Conservation (phyloP, 1,140 invertebrate genomes). For the Leptonema lineaticorne region DNA sequence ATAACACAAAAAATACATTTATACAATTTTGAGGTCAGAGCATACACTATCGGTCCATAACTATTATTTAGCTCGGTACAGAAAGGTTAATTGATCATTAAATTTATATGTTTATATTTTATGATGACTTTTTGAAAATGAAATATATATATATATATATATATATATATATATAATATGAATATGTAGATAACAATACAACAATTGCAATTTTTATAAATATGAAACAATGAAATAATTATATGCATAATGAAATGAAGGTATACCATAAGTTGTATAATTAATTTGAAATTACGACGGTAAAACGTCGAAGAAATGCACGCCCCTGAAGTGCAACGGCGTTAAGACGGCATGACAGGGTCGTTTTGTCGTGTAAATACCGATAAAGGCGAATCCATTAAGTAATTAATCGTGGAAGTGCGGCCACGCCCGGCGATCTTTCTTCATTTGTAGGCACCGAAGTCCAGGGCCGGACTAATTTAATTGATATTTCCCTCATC, state of each 20-base stretch:
- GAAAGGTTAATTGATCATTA: too few species aligned
- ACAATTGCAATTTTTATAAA: too few species aligned
- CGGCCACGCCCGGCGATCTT: conserved; percentile 38
- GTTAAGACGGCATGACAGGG: conserved; percentile 20
- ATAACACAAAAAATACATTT: too few species aligned
- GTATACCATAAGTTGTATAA: neutral
- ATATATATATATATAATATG: neutral
- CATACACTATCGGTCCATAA: too few species aligned
- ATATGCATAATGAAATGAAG: neutral
- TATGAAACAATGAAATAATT: neutral
- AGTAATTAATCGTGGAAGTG: conserved; percentile 39
- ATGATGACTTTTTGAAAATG: neutral
- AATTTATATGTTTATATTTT: too few species aligned
- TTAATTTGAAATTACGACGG: neutral
- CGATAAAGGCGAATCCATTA: conserved; percentile 37
- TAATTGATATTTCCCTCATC: conserved; percentile 39
- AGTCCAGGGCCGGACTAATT: conserved; percentile 15
- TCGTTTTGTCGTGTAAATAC: conserved; percentile 26
- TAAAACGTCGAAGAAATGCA: neutral
- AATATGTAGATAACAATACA: too few species aligned
- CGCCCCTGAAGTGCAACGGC: conserved; percentile 2
- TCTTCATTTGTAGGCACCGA: conserved; percentile 33
- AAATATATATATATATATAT: neutral
- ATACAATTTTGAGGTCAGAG: too few species aligned
- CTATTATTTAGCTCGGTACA: too few species aligned